Evolutionary conservation across 2,113 vertebrate genomes (phyloP).

Genomic region (Murina feae): DNA sequence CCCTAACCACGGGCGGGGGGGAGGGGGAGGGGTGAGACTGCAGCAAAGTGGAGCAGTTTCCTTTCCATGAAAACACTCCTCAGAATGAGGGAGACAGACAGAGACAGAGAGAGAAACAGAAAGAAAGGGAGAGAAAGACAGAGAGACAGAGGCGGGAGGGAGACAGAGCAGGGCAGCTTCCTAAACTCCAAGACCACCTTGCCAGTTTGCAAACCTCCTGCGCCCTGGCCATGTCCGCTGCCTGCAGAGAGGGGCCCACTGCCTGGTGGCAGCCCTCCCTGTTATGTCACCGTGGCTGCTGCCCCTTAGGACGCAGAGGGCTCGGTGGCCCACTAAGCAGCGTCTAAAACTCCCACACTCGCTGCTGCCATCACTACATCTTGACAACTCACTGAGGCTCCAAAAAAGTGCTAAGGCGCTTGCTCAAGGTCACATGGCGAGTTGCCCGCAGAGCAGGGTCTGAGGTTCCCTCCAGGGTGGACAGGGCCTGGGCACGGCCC

Average conservation of each 20-base stretch:
- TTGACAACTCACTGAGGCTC: background rate
- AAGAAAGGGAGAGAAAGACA: background rate
- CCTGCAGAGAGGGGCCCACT: background rate
- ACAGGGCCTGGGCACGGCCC: background rate
- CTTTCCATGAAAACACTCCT: background rate
- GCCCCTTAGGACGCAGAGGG: background rate
- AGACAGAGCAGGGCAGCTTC: background rate
- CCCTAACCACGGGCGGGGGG: background rate
- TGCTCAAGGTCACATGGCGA: conserved; percentile 49
- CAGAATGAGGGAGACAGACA: background rate
- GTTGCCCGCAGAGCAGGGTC: background rate
- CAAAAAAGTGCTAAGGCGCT: background rate
- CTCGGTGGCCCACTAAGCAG: background rate
- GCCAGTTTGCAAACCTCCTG: background rate
- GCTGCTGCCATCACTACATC: background rate
- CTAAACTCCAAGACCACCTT: no score
- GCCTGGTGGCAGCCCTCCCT: background rate
- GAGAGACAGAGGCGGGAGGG: no score
- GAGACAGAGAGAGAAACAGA: background rate
- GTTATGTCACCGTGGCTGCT: background rate
- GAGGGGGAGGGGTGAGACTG: background rate
- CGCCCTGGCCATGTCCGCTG: background rate
- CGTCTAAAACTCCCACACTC: background rate
- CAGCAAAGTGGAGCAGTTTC: fast-evolving
- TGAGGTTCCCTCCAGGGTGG: no score